phyloP scores from a whole-genome alignment of 1,140 invertebrate species.

The Venturia canescens region DNA sequence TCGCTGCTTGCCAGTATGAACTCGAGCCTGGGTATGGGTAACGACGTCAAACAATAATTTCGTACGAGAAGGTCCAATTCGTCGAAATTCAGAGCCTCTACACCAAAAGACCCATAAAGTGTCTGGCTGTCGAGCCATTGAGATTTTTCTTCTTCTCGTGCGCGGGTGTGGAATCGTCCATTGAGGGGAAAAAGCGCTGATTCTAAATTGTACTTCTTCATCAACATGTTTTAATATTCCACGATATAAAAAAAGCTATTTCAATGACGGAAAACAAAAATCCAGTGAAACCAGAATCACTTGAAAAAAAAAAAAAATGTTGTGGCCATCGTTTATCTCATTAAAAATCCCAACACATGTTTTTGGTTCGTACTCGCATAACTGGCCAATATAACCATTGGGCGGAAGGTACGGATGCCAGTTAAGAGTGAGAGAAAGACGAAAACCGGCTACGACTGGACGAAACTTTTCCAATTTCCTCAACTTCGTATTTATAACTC shows the following conservation, averaged over 20 bases:
- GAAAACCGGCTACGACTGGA: conserved; percentile 5
- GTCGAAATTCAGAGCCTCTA: conserved; percentile 27
- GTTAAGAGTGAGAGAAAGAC: background rate
- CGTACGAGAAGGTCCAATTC: conserved; percentile 2
- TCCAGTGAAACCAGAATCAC: no score
- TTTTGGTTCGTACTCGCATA: conserved; percentile 1
- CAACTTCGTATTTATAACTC: conserved; percentile 68
- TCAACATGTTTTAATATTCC: no score
- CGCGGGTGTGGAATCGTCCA: background rate
- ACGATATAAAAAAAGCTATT: no score
- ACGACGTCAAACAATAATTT: conserved; percentile 33
- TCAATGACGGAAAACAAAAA: no score
- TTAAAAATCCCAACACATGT: background rate
- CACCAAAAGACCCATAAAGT: background rate
- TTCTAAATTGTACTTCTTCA: no score
- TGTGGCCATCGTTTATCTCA: background rate
- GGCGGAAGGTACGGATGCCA: background rate
- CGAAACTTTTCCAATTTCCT: conserved; percentile 72
- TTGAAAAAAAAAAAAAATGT: background rate
- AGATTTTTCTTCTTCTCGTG: background rate
- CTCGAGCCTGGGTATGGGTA: background rate
- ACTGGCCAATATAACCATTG: background rate
- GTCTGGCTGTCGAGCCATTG: background rate
- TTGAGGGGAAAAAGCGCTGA: no score
- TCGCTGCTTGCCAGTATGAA: background rate